phyloP scores from a whole-genome alignment of 2,888 invertebrate genomes.

The Scelioninae gen. 1 region DNA sequence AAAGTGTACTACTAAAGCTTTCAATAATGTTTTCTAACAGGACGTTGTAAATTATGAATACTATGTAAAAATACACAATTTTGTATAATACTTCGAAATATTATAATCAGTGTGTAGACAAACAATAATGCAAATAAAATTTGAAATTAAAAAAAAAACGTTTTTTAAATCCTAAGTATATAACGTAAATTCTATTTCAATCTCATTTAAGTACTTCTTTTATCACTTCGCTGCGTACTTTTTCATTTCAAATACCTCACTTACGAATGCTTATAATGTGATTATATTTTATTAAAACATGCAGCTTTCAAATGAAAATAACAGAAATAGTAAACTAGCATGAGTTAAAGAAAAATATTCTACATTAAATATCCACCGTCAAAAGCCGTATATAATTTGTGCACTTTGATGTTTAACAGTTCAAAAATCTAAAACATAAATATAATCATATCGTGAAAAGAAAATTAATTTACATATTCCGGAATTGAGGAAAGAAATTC shows the following conservation, averaged over 20 bases:
- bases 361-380: slow-evolving; percentile 17
- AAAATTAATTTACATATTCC: slow-evolving; percentile 28
- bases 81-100: not conserved
- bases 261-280: slow-evolving; percentile 31
- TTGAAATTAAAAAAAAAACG: not conserved
- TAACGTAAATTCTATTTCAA: slow-evolving; percentile 26
- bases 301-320: slow-evolving; percentile 21
- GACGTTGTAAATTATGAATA: not conserved
- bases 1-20: too few species aligned
- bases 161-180: slow-evolving; percentile 18
- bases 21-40: too few species aligned
- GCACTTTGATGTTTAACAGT: slow-evolving; percentile 39
- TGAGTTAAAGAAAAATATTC: not conserved
- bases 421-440: not conserved
- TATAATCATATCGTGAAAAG: slow-evolving; percentile 23
- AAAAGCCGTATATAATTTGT: slow-evolving; percentile 35
- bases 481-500: slow-evolving; percentile 2
- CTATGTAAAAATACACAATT: slow-evolving; percentile 2
- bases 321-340: slow-evolving; percentile 6
- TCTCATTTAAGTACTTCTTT: slow-evolving; percentile 19
- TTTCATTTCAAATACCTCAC: slow-evolving; percentile 30
- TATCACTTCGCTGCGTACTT: slow-evolving; percentile 15
- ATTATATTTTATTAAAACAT: slow-evolving; percentile 48
- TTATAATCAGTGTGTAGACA: not conserved
- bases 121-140: not conserved